Evolutionary conservation across 2,113 vertebrate genomes (phyloP).

Genomic region (Mus pahari): DNA sequence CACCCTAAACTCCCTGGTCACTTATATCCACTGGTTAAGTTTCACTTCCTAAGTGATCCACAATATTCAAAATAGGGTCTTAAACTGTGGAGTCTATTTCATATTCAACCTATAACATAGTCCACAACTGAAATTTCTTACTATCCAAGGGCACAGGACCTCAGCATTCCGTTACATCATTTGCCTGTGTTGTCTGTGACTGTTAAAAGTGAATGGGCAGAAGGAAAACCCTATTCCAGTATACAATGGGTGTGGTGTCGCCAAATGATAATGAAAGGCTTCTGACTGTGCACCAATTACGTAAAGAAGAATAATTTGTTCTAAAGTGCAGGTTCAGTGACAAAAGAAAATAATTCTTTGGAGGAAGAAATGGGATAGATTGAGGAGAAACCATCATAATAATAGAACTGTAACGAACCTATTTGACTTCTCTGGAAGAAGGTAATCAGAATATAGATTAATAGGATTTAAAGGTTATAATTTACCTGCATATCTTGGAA

Average conservation of each 20-base stretch:
- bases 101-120: background rate
- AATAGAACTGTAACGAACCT: background rate
- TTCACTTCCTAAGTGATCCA: background rate
- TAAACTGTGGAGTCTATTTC: background rate
- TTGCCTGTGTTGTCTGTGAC: background rate
- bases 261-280: background rate
- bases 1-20: background rate
- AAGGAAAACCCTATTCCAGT: background rate
- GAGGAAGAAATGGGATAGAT: background rate
- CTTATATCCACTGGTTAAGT: background rate
- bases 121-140: accelerated
- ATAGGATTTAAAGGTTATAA: slow-evolving; percentile 30
- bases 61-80: background rate
- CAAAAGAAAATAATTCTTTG: background rate
- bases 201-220: background rate
- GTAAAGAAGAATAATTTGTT: background rate
- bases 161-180: accelerated
- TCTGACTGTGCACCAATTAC: background rate
- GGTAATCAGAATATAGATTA: background rate
- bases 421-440: slow-evolving; percentile 31
- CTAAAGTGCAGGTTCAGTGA: background rate
- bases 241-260: background rate
- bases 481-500: slow-evolving; percentile 39
- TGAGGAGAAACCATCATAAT: background rate
- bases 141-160: no score